Percentiles rank a stretch among this genome's conserved stretches.
Conservation (phyloP, 2,797 vertebrate genomes). For the Garrulus glandarius region DNA sequence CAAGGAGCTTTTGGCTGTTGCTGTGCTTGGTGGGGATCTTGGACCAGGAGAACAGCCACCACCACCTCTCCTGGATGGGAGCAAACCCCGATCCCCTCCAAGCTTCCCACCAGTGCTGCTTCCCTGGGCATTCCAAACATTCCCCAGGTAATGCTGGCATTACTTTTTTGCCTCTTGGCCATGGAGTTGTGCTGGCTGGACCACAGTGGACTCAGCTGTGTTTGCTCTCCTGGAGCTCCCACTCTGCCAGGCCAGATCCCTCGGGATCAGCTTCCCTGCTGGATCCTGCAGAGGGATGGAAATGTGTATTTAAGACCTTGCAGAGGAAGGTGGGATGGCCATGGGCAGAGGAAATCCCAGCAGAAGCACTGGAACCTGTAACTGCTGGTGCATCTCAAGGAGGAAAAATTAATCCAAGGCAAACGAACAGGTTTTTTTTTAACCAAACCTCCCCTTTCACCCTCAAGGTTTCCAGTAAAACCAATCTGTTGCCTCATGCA, state of each 20-base stretch:
- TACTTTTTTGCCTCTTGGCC: fast-evolving
- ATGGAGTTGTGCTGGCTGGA: fast-evolving
- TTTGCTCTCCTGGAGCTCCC: neutral
- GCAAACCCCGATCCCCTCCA: fast-evolving
- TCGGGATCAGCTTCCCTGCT: neutral
- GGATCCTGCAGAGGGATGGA: fast-evolving
- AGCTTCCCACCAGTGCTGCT: neutral
- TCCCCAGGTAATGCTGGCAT: neutral
- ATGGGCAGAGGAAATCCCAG: fast-evolving
- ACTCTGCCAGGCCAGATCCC: neutral
- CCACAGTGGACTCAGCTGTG: neutral
- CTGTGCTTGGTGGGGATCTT: too few relatives aligned
- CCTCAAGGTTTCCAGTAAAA: constrained; percentile 3
- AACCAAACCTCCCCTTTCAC: neutral
- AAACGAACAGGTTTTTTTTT: neutral
- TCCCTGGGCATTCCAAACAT: neutral
- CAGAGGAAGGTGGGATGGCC: neutral
- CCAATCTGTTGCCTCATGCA: neutral
- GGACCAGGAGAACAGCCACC: fast-evolving
- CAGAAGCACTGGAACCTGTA: neutral
- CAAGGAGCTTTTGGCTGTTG: neutral
- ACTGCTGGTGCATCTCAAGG: neutral
- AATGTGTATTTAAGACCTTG: neutral
- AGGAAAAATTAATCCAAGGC: neutral
- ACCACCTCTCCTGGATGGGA: neutral